Evolutionary conservation across 2,888 invertebrate genomes (phyloP), one percentile per base, ranked within the genome.

Genomic region (Oligia fasciuncula): DNA sequence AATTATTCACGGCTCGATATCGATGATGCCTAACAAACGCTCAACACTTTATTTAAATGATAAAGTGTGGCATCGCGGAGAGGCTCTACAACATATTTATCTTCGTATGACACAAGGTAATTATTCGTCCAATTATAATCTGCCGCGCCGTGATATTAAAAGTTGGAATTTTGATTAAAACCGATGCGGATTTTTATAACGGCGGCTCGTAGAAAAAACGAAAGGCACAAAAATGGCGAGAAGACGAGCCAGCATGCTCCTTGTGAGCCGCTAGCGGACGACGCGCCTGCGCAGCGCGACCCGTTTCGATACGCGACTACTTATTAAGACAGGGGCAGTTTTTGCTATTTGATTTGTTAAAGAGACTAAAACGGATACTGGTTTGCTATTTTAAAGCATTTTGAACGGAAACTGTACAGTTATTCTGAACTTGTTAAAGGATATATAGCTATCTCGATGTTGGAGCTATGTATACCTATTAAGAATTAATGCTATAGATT

Each of bases 321-420:
- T 96, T 96, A 96, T 96, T 96, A 96, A 96, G 96, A 95, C 96
- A 93, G 94, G 95, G 94, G 95, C 96, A 95, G 95, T 96, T 96
- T 96, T 96, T 96, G 95, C 95, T 95, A 95, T 96, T 96, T 96
- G 95, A 96, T 96, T 96, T 96, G 95, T 94, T 95, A 96, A 96
- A 96, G 94, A 95, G 94, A 93, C 93, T 95, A 95, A 95, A 95
- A 95, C 94, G 90, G 87, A 91, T 95, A 96, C 96, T 94, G 95
- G 96, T 96, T 96, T 94, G 95, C 96, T 96, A 96, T 96, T 96
- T 95, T 94, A 95, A 96, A 94, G 93, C 95, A 92, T 94, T 95
- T 94, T 92, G 94, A 96, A 95, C 96, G 96, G 96, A 96, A 96
- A 96, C 92, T 94, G 95, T 95, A 96, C 96, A 95, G 96, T 96